phyloP scores from a whole-genome alignment of 2,888 invertebrate genomes.

The Tuta absoluta region DNA sequence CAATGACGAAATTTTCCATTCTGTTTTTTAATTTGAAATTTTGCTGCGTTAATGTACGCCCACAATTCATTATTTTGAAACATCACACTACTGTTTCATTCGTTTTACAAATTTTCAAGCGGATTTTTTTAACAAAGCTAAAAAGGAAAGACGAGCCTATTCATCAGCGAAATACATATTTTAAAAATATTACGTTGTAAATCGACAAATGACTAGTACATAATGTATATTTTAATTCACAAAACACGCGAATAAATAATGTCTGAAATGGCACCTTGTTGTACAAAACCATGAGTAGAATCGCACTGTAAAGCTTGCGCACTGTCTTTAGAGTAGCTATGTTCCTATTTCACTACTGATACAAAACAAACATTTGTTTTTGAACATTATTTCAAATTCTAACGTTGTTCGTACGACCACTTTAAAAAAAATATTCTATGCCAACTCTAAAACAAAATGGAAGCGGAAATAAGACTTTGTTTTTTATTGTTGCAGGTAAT shows the following conservation, averaged over 20 bases:
- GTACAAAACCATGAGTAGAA: no score
- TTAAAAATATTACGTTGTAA: no score
- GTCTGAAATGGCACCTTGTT: no score
- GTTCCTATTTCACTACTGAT: no score
- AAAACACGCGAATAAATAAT: no score
- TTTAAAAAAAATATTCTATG: neutral
- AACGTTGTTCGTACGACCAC: neutral
- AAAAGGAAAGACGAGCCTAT: neutral
- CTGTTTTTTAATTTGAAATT: slow-evolving; percentile 5
- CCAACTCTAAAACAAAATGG: neutral
- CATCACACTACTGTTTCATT: neutral
- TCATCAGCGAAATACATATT: no score
- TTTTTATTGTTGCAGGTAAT: slow-evolving; percentile 72
- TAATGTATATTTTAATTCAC: no score
- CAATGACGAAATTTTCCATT: neutral
- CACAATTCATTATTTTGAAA: neutral
- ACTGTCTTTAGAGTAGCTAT: no score
- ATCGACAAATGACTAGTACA: no score
- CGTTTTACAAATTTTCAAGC: neutral
- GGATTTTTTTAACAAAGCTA: neutral
- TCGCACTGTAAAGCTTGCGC: no score
- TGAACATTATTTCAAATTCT: no score
- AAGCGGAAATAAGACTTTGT: slow-evolving; percentile 38
- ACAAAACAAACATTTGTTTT: no score
- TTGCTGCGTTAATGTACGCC: neutral